Evolutionary conservation across 2,888 invertebrate species (phyloP).

Genomic region (Rhopalosiphum nymphaeae): DNA sequence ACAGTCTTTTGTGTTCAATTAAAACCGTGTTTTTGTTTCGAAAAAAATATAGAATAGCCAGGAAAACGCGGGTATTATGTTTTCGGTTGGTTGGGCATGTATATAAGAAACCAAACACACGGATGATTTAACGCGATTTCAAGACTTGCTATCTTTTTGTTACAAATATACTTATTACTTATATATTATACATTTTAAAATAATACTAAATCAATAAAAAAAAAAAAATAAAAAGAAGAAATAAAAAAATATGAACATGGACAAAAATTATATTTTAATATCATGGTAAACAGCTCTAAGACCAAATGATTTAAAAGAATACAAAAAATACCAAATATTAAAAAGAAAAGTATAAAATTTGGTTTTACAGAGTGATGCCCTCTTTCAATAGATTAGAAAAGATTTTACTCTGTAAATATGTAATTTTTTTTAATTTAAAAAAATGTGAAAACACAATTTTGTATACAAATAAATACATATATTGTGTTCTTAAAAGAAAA

Average conservation of each 20-base stretch:
- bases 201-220: background rate
- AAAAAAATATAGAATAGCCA: background rate
- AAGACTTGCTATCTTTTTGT: background rate
- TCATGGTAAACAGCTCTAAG: background rate
- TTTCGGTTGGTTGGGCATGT: background rate
- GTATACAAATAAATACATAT: background rate
- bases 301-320: background rate
- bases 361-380: background rate
- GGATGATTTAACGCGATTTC: background rate
- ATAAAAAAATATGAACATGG: background rate
- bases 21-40: conserved; percentile 30
- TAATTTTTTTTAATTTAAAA: background rate
- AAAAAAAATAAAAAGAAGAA: background rate
- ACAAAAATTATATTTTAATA: background rate
- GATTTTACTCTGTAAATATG: background rate
- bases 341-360: background rate
- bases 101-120: background rate
- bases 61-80: conserved; percentile 1
- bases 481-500: background rate
- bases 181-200: background rate
- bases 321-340: background rate
- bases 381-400: background rate
- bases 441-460: background rate
- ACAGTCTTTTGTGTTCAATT: conserved; percentile 11
- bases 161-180: background rate